Percentiles rank a stretch among this genome's conserved stretches.
These are phyloP conservation scores for Drosophila niveifrons DNA, from an alignment of 2,888 invertebrate genomes.

Conservation along the genomic window DNA sequence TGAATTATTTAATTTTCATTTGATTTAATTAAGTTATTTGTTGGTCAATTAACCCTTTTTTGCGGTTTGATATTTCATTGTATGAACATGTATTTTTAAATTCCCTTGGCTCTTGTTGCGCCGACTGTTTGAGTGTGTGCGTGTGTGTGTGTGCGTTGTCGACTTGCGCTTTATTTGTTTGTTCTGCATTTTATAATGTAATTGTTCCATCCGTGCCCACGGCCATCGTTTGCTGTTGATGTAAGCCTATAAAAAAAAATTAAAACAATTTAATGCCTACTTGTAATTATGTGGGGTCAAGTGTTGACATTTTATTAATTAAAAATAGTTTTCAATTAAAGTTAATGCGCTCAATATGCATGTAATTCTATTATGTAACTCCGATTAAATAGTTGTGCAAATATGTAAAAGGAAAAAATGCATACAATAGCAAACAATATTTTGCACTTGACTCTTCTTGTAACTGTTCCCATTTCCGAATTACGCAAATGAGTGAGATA, in stretches of 20 bases:
- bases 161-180: conserved; percentile 59
- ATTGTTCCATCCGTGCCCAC: conserved; percentile 44
- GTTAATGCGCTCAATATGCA: conserved; percentile 72
- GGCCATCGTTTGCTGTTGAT: conserved; percentile 25
- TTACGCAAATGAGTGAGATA: background rate
- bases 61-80: conserved; percentile 70
- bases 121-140: background rate
- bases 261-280: conserved; percentile 58
- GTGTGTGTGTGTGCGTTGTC: conserved; percentile 19
- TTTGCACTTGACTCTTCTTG: background rate
- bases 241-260: conserved; percentile 12
- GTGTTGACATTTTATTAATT: conserved; percentile 78
- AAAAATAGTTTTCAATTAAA: conserved; percentile 79
- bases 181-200: conserved; percentile 68
- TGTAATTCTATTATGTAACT: conserved; percentile 73
- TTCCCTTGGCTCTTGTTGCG: conserved; percentile 41
- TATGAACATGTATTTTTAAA: conserved; percentile 26
- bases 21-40: conserved; percentile 81
- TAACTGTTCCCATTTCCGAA: background rate
- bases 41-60: conserved; percentile 78
- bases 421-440: background rate
- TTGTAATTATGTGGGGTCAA: conserved; percentile 68
- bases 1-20: conserved; percentile 76
- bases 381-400: conserved; percentile 58
- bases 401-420: conserved; percentile 20